A percentile compares a stretch with the other conserved stretches of the same genome.
These are phyloP conservation scores for Drosophila gunungcola DNA, from an alignment of 1,140 invertebrate genomes.

Conservation along the genomic window DNA sequence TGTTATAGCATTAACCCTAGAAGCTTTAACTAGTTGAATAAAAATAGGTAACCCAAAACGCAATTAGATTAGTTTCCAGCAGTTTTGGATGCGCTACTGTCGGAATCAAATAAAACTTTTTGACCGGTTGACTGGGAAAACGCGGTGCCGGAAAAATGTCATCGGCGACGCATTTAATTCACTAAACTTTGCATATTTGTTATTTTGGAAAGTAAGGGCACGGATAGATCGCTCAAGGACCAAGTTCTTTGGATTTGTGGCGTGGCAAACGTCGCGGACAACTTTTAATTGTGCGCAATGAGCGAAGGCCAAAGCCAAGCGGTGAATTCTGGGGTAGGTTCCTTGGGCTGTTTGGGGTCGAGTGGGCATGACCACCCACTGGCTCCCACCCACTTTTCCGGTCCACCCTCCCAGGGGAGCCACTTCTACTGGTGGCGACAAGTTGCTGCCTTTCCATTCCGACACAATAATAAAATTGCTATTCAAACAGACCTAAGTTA, in stretches of 20 bases:
- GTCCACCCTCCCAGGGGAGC: conserved; percentile 25
- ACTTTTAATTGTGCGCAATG: conserved; percentile 78
- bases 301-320: conserved; percentile 50
- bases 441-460: conserved; percentile 8
- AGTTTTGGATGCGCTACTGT: conserved; percentile 14
- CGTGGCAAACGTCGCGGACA: conserved; percentile 35
- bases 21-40: background rate
- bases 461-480: conserved; percentile 4
- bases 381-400: background rate
- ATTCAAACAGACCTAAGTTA: too few relatives aligned
- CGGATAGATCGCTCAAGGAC: background rate
- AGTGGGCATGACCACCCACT: background rate
- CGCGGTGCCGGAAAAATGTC: conserved; percentile 33
- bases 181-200: conserved; percentile 75
- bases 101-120: conserved; percentile 30
- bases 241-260: conserved; percentile 39
- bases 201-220: conserved; percentile 27
- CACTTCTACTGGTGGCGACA: conserved; percentile 16
- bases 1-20: too few relatives aligned
- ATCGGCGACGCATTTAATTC: conserved; percentile 63
- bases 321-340: conserved; percentile 4
- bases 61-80: conserved; percentile 29
- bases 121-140: background rate
- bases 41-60: background rate
- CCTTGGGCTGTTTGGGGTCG: conserved; percentile 4